These are phyloP conservation scores for Esperia sulphurella DNA, from an alignment of 2,888 invertebrate species.

Conservation along the genomic window DNA sequence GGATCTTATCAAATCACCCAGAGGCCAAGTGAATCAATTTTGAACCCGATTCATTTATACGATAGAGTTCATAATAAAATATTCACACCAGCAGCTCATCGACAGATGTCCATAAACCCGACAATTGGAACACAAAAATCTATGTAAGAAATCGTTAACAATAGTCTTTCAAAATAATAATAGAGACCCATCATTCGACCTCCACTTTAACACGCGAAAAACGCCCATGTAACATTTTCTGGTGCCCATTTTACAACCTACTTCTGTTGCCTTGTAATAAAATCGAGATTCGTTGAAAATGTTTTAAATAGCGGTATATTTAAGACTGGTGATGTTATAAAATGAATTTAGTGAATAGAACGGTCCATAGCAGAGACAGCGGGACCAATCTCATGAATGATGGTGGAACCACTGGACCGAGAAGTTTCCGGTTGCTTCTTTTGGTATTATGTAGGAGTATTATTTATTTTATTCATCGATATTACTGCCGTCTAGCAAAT, in stretches of 20 bases:
- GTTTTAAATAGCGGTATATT: background rate
- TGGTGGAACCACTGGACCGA: slow-evolving; percentile 16
- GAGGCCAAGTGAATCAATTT: too few species aligned
- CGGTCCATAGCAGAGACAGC: background rate
- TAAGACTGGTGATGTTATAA: background rate
- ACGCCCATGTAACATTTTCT: too few species aligned
- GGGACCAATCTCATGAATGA: background rate
- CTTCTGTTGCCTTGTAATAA: background rate
- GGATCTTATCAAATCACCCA: too few species aligned
- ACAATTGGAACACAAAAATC: too few species aligned
- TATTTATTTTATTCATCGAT: too few species aligned
- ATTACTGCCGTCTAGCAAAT: too few species aligned
- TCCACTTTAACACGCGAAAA: background rate
- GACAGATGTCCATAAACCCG: too few species aligned
- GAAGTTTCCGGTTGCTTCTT: slow-evolving; percentile 20
- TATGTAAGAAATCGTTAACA: background rate
- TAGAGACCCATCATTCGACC: slow-evolving; percentile 1
- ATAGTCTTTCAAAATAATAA: background rate
- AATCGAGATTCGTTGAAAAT: background rate
- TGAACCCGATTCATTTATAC: too few species aligned
- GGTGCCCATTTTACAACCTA: too few species aligned
- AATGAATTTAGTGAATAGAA: background rate
- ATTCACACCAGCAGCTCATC: too few species aligned
- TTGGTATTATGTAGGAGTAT: background rate
- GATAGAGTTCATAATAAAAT: too few species aligned